Base-by-base conservation (phyloP, 2,113 vertebrate species). In the Condylura cristata region DNA sequence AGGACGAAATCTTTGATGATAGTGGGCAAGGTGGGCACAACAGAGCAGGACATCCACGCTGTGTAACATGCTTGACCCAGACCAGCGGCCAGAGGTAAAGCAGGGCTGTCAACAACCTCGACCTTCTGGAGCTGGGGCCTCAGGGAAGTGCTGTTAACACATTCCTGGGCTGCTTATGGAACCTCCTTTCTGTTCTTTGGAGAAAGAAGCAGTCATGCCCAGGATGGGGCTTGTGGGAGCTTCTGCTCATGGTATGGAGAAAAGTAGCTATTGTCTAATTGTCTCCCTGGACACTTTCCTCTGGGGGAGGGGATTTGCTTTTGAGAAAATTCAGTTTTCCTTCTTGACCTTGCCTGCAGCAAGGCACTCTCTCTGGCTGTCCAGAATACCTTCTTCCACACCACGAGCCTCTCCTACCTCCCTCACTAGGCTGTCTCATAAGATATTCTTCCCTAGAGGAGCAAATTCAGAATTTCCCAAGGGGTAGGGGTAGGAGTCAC, bases 171-270 rank as follows among this genome's bases (percentile, higher is more conserved):
- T 37, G 86, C 93, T 95, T 78, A 93, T 0, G 13, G 82, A 94
- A 95, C 68, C 56, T 76, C 89, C 96, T 96, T 94, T 71, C 91
- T 92, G 63, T 91, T 94, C 63, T 70, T 74, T 72, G 78, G 82
- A 92, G 70, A 96, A 88, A 89, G 68, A 89, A 26, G 60, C 44
- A 82, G 90, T 53, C 56, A 0, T 81, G 91, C 71, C 95, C 79
- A 93, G 17, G 83, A 91, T 48, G 56, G 78, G 70, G 60, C 58
- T 72, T 93, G 48, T 0, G 14, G 68, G 88, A 22, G 53, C 39
- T 87, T 93, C 83, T 91, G 61, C 48, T 93, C 65, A 44, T 60
- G 84, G 37, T 86, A 72, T 82, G 90, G 88, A 89, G 89, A 48
- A 86, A 91, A 93, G 46, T 48, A 65, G 81, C 28, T 60, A 46